Base-by-base conservation (phyloP, 2,888 invertebrate genomes). In the Ormyrus pomaceus region DNA sequence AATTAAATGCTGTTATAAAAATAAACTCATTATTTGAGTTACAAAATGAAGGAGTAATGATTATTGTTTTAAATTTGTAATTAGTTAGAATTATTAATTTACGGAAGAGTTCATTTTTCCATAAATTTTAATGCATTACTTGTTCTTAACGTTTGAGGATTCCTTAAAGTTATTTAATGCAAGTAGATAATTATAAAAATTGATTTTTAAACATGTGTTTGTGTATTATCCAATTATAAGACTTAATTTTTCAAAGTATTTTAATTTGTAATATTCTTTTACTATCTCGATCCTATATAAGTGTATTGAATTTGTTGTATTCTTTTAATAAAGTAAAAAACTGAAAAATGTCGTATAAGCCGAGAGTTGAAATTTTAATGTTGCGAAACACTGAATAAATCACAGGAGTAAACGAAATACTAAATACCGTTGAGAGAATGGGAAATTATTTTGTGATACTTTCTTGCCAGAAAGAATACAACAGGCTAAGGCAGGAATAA, bases 381-480 rank as follows among this genome's bases (percentile, higher is more conserved):
- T 64, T 76, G 51, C 45, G 51, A 74, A 74, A 73, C 61, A 77
- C 46, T 77, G 59, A 69, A 9, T 75, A 70, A 73, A 81, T 80
- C 78, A 79, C 72, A 79, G 83, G 80, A 84, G 81, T 83, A 82
- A 85, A 84, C 83, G 83, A 86, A 87, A 87, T 88, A 88, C 84
- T 88, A 88, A 89, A 87, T 88, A 89, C 87, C 88, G 88, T 89
- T 87, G 87, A 88, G 88, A 88, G 86, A 88, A 87, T 88, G 87
- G 87, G 86, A 88, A 90, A 89, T 88, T 90, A 89, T 89, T 89
- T 89, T 90, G 89, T 90, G 90, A 90, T 90, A 90, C 89, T 89
- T 89, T 89, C 89, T 90, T 89, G 89, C 87, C 88, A 88, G 88
- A 90, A 89, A 89, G 89, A 90, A 90, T 89, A 90, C 89, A 90